phyloP scores from a whole-genome alignment of 2,113 vertebrate species.

The Prochilodus magdalenae region DNA sequence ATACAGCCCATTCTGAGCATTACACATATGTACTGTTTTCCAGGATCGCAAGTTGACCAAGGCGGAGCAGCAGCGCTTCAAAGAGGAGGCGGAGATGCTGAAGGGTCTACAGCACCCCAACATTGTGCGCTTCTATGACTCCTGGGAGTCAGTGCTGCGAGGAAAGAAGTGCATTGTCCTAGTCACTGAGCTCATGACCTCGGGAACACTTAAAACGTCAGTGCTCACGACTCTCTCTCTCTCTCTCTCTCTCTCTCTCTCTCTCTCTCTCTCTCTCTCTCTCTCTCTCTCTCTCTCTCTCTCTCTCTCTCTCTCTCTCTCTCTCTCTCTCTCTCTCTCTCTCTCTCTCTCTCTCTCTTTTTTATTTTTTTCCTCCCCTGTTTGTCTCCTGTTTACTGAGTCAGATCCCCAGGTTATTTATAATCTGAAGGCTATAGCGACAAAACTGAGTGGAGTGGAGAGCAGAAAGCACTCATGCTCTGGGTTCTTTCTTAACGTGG shows the following conservation, averaged over 20 bases:
- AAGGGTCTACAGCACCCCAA: conserved; percentile 94
- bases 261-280: no score
- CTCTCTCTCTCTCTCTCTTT: no score
- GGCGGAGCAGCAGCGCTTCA: conserved; percentile 91
- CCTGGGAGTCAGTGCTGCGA: conserved; percentile 89
- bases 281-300: no score
- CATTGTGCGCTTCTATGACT: conserved; percentile 96
- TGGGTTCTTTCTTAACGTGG: neutral
- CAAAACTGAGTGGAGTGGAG: conserved; percentile 7
- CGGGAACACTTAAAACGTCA: conserved; percentile 94
- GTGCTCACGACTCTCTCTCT: no score
- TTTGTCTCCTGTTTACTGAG: neutral
- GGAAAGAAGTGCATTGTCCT: conserved; percentile 95
- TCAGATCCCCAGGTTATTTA: conserved; percentile 31
- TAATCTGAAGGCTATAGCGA: neutral
- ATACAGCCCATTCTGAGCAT: neutral
- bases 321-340: no score
- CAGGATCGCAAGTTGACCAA: conserved; percentile 94
- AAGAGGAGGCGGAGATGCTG: conserved; percentile 95
- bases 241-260: no score
- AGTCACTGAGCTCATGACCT: conserved; percentile 96
- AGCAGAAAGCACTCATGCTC: neutral
- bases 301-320: no score
- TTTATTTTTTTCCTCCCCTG: neutral
- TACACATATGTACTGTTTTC: conserved; percentile 20